Base-by-base conservation (phyloP, 2,888 invertebrate genomes). In the Aphodius sticticus region DNA sequence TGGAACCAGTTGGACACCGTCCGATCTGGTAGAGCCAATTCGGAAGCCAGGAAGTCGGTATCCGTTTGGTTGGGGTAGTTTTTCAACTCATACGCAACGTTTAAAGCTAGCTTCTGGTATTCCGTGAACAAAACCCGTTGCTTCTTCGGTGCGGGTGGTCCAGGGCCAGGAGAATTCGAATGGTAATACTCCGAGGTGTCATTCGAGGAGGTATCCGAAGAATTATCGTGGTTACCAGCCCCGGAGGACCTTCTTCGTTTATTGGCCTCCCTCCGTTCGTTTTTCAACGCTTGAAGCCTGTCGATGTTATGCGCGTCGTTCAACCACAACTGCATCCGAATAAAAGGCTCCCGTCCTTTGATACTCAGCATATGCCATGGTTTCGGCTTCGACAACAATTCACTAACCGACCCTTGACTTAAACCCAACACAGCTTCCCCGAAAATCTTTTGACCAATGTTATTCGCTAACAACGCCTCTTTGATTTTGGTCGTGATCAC, bases 1-100 rank as follows among this genome's bases (percentile, higher is more conserved):
- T 99, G 99, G 92, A 99, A 99, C 99, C 99, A 99, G 90, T 99
- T 99, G 81, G 98, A 98, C 86, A 99, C 99, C 78, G 99, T 99
- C 84, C 99, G 93, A 77, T 98, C 95, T 6, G 97, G 96, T 70
- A 99, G 92, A 7, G 95, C 96, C 79, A 99, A 91, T 89, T 98
- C 98, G 38, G 94, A 93, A 38, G 99, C 98, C 80, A 99, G 92
- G 87, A 97, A 97, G 88, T 99, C 99, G 83, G 99, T 98, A 80
- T 98, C 97, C 35, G 96, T 96, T 86, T 98, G 96, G 88, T 97
- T 98, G 0, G 99, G 99, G 89, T 99, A 99, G 0, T 99, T 98
- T 88, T 99, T 99, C 77, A 98, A 91, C 0, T 96, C 96, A 88
- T 99, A 99, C 0, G 99, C 99, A 81, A 98, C 90, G 81, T 97